Evolutionary conservation across 1,140 invertebrate genomes (phyloP).

Genomic region (Hydropsyche tenuis): DNA sequence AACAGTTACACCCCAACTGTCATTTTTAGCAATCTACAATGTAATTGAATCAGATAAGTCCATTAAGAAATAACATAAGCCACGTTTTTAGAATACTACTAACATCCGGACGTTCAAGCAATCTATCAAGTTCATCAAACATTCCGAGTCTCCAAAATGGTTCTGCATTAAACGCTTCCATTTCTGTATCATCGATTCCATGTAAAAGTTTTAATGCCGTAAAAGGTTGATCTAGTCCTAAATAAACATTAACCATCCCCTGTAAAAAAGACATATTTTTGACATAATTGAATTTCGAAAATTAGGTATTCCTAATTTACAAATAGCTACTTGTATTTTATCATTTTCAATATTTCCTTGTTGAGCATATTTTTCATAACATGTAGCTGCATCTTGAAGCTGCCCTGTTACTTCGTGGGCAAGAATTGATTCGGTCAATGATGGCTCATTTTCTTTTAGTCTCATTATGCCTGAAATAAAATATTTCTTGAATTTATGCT

Average conservation of each 20-base stretch:
- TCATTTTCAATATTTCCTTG: slow-evolving; percentile 63
- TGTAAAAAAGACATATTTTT: slow-evolving; percentile 46
- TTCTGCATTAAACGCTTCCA: slow-evolving; percentile 76
- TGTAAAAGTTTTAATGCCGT: slow-evolving; percentile 74
- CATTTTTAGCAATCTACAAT: slow-evolving; percentile 38
- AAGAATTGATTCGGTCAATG: slow-evolving; percentile 73
- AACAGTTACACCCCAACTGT: slow-evolving; percentile 68
- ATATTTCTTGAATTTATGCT: no score
- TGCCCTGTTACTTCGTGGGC: slow-evolving; percentile 77
- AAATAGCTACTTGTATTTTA: slow-evolving; percentile 59
- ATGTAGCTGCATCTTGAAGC: slow-evolving; percentile 75
- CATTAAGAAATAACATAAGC: no score
- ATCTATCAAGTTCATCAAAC: slow-evolving; percentile 77
- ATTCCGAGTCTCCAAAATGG: slow-evolving; percentile 86
- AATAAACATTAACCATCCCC: slow-evolving; percentile 78
- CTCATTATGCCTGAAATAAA: slow-evolving; percentile 68
- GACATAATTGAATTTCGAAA: background rate
- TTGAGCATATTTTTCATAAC: slow-evolving; percentile 75
- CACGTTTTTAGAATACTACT: no score
- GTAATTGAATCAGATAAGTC: no score
- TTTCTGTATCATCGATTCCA: slow-evolving; percentile 59
- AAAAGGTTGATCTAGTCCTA: slow-evolving; percentile 77
- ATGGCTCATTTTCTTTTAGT: slow-evolving; percentile 70
- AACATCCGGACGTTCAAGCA: slow-evolving; percentile 63
- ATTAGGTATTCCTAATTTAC: slow-evolving; percentile 5